Evolutionary conservation across 2,797 vertebrate species (phyloP), one percentile per base, ranked within the genome.

Genomic region (Helicolenus hilgendorfi): DNA sequence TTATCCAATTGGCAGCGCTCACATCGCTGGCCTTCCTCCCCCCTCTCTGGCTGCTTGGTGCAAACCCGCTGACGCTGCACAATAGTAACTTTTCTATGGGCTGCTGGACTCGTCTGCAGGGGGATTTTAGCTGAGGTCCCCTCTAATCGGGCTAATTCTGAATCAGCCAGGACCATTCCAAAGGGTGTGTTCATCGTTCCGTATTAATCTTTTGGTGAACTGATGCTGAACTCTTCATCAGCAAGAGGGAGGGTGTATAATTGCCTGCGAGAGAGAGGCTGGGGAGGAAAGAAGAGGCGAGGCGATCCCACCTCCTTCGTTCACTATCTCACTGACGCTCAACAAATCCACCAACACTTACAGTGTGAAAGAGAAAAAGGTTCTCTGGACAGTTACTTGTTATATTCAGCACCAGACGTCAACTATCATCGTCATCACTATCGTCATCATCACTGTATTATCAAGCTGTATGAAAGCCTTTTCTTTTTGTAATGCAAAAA

Each of bases 151-250:
- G 87, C 81, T 91, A 91, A 96, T 94, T 96, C 90, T 81, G 86
- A 93, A 94, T 82, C 81, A 45, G 78, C 89, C 92, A 89, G 90
- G 86, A 89, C 85, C 84, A 72, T 86, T 96, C 84, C 75, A 89
- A 89, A 88, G 89, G 86, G 88, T 93, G 90, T 87, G 90, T 94
- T 94, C 92, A 88, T 89, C 55, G 89, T 89, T 93, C 62, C 14
- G 83, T 89, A 92, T 94, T 94, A 96, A 96, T 96, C 95, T 95
- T 89, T 87, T 63, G 73, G 91, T 96, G 96, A 97, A 97, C 97
- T 96, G 91, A 96, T 92, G 92, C 86, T 97, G 96, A 97, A 97
- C 96, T 94, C 91, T 90, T 94, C 95, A 96, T 96, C 94, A 90
- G 93, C 70, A 31, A 49, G 27, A 70, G 84, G 85, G 89, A 64